Evolutionary conservation across 2,113 vertebrate species (phyloP).

Genomic region (Corythoichthys haematopterus): DNA sequence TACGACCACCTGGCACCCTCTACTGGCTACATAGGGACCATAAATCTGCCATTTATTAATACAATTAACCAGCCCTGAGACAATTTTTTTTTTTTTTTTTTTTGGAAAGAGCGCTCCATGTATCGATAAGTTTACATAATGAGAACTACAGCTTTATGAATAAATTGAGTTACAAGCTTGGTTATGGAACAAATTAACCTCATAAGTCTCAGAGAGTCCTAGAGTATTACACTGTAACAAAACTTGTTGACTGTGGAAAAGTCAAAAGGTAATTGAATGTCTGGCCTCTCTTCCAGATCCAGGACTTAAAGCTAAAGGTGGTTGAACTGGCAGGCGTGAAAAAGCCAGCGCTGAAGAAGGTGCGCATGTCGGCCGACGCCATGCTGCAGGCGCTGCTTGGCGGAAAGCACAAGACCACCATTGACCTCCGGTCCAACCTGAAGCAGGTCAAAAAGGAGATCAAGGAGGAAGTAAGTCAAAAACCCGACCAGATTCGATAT

Average conservation of each 20-base stretch:
- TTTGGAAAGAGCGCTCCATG: too few relatives aligned
- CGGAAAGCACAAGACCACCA: constrained; percentile 90
- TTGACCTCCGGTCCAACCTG: constrained; percentile 90
- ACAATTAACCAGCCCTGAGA: too few relatives aligned
- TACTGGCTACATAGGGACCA: too few relatives aligned
- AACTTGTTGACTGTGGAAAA: not conserved
- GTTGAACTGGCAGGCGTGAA: constrained; percentile 78
- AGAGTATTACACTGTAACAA: not conserved
- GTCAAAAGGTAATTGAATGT: not conserved
- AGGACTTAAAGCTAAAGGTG: constrained; percentile 84
- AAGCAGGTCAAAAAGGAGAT: constrained; percentile 94
- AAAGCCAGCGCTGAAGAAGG: constrained; percentile 66
- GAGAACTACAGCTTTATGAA: too few relatives aligned
- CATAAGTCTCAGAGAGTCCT: too few relatives aligned
- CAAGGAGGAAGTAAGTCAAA: constrained; percentile 80
- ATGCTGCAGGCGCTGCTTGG: constrained; percentile 74
- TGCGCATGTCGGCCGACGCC: constrained; percentile 65
- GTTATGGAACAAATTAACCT: too few relatives aligned
- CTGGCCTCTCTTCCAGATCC: constrained; percentile 66
- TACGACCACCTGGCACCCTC: too few relatives aligned
- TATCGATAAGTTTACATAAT: too few relatives aligned
- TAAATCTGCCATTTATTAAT: too few relatives aligned
- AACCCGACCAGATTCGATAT: not conserved
- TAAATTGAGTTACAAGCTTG: too few relatives aligned
- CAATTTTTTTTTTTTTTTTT: too few relatives aligned